These are phyloP conservation scores for Turritopsis rubra DNA, from an alignment of 30 jellyfish, hydroid and myxozoan genomes.

Conservation along the genomic window DNA sequence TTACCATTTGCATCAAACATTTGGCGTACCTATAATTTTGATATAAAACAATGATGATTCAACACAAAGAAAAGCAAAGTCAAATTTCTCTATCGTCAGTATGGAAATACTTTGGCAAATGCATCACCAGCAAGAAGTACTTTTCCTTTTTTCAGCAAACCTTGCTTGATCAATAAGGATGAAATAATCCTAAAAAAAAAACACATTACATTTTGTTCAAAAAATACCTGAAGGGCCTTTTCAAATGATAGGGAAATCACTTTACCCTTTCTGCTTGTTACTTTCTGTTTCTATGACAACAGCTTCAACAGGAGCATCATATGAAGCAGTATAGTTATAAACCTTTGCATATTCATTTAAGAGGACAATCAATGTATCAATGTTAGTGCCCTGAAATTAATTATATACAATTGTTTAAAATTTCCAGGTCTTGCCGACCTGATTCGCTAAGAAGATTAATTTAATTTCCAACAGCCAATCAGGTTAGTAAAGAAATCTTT, in stretches of 20 bases:
- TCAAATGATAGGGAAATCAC: neutral
- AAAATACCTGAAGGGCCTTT: neutral
- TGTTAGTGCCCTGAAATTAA: conserved; percentile 21
- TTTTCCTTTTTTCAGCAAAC: conserved; percentile 57
- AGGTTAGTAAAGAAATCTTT: too few relatives aligned
- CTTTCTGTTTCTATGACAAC: conserved; percentile 82
- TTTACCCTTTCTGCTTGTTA: conserved; percentile 73
- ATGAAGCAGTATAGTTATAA: conserved; percentile 1
- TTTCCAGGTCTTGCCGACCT: too few relatives aligned
- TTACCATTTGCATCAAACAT: conserved; percentile 67
- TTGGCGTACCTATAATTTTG: conserved; percentile 85
- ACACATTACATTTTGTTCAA: neutral
- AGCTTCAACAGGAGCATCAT: conserved; percentile 57
- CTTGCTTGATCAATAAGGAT: conserved; percentile 77
- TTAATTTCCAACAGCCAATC: too few relatives aligned
- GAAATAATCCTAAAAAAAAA: conserved; percentile 64
- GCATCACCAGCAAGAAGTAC: conserved; percentile 76
- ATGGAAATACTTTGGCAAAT: conserved; percentile 70
- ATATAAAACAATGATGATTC: neutral
- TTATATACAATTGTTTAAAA: neutral
- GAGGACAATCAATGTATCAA: conserved; percentile 21
- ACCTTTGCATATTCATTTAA: conserved; percentile 24
- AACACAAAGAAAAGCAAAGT: neutral
- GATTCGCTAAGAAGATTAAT: too few relatives aligned
- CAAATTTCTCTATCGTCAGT: neutral